A percentile compares a stretch with the other conserved stretches of the same genome.
Conservation (phyloP, 92 coral and sea anemone species). For the Umimayanthus chanpuru region DNA sequence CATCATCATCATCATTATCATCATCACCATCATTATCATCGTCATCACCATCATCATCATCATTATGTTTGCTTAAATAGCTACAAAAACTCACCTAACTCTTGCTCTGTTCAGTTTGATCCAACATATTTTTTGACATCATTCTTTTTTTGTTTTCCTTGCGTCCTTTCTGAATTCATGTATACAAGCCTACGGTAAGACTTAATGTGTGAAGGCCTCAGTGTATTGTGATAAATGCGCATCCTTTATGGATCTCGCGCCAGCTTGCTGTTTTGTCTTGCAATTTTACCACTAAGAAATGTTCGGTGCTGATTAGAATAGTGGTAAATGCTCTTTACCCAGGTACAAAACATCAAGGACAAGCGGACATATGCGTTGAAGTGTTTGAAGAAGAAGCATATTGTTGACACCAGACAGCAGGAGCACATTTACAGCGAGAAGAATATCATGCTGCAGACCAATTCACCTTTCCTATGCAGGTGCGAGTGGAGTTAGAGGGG, state of each 20-base stretch:
- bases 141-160: too few relatives aligned
- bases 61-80: too few relatives aligned
- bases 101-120: too few relatives aligned
- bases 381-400: conserved; percentile 96
- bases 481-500: conserved; percentile 9
- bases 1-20: too few relatives aligned
- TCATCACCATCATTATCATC: too few relatives aligned
- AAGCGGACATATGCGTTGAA: conserved; percentile 86
- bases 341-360: conserved; percentile 94
- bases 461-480: conserved; percentile 90
- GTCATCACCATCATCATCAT: too few relatives aligned
- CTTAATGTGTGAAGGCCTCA: not conserved
- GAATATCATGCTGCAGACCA: conserved; percentile 78
- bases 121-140: too few relatives aligned
- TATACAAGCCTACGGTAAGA: not conserved
- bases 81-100: too few relatives aligned
- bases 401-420: conserved; percentile 91
- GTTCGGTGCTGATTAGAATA: too few relatives aligned
- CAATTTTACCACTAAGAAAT: too few relatives aligned
- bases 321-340: not conserved
- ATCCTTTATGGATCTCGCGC: not conserved
- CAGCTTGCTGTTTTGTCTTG: not conserved
- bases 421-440: conserved; percentile 97
- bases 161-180: not conserved
- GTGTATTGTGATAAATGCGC: too few relatives aligned